phyloP scores from a whole-genome alignment of 2,797 vertebrate genomes.

The Synanceia verrucosa region DNA sequence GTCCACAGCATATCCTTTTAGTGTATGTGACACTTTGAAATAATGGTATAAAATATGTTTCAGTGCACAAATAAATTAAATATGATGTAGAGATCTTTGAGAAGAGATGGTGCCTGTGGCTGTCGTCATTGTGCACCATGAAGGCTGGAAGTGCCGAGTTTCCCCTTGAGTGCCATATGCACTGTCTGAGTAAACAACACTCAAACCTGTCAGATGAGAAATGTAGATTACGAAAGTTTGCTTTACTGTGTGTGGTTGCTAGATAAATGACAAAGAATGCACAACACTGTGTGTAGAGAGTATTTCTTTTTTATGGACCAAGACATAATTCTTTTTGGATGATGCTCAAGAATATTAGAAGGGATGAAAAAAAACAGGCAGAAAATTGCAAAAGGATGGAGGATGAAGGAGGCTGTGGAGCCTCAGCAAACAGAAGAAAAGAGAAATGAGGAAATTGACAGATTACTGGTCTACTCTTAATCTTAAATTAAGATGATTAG shows the following conservation, averaged over 20 bases:
- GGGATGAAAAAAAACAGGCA: conserved; percentile 12
- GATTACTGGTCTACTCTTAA: too few relatives aligned
- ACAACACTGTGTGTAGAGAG: neutral
- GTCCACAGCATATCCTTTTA: neutral
- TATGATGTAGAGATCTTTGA: neutral
- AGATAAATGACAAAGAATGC: conserved; percentile 31
- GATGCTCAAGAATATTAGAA: conserved; percentile 19
- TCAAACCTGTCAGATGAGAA: conserved; percentile 50
- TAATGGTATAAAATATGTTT: neutral
- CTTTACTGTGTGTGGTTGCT: conserved; percentile 11
- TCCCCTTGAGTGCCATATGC: conserved; percentile 20
- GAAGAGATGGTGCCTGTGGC: neutral
- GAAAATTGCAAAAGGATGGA: conserved; percentile 4
- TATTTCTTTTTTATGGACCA: conserved; percentile 27
- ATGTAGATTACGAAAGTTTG: conserved; percentile 38
- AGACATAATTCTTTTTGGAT: conserved; percentile 28
- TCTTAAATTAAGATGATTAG: too few relatives aligned
- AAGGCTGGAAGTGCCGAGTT: conserved; percentile 30
- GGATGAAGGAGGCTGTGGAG: too few relatives aligned
- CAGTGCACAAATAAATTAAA: neutral
- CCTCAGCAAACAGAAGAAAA: too few relatives aligned
- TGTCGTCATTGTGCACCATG: conserved; percentile 12
- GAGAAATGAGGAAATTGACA: too few relatives aligned
- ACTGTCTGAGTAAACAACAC: conserved; percentile 42
- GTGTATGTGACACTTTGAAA: neutral